Conservation (phyloP, 2,888 invertebrate genomes). For the Lacanobia oleracea region DNA sequence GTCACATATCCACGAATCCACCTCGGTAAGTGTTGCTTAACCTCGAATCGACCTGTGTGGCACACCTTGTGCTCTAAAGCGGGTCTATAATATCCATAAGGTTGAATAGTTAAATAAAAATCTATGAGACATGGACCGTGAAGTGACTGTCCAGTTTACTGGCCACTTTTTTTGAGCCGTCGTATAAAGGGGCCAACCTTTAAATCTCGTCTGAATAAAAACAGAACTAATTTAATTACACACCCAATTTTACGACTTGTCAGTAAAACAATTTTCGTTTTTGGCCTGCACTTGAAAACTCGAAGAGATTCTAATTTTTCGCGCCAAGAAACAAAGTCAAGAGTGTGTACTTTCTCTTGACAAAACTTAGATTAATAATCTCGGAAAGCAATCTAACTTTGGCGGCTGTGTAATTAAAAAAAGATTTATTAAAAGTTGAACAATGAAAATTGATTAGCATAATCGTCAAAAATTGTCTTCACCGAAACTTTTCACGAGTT, state of each 20-base stretch:
- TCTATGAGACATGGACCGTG: no score
- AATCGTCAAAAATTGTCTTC: constrained; percentile 49
- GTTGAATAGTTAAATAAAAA: no score
- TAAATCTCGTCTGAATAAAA: background rate
- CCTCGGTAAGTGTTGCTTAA: no score
- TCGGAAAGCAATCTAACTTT: constrained; percentile 73
- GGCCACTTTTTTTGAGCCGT: no score
- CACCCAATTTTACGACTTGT: constrained; percentile 26
- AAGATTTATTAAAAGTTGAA: constrained; percentile 68
- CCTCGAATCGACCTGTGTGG: no score
- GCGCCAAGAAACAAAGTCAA: constrained; percentile 28
- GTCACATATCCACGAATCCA: no score
- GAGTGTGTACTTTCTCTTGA: constrained; percentile 50
- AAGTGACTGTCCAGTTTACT: background rate
- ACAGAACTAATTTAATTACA: constrained; percentile 25
- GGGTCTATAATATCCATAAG: no score
- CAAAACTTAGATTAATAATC: constrained; percentile 70
- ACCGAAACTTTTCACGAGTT: background rate
- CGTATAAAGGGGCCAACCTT: background rate
- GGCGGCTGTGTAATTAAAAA: constrained; percentile 69
- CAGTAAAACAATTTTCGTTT: constrained; percentile 5
- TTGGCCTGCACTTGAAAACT: constrained; percentile 19
- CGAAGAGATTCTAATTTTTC: constrained; percentile 28
- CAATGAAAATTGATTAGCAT: constrained; percentile 65
- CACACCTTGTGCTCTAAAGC: no score